Evolutionary conservation across 2,888 invertebrate genomes (phyloP), one percentile per base, ranked within the genome.

Genomic region (Eueremaeus valkanovi): DNA sequence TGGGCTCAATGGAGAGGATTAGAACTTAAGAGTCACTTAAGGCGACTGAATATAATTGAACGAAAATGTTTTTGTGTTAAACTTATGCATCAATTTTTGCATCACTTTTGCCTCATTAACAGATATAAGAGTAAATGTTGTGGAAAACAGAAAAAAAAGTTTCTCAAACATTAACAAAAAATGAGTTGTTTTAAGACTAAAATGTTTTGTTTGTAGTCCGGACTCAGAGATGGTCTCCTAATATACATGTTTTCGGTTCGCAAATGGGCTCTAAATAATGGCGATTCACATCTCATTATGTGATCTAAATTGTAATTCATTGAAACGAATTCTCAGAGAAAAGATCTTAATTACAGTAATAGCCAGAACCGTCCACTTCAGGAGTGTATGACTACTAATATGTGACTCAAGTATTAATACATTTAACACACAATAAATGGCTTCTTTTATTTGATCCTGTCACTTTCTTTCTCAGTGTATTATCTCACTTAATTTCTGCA

Each of bases 61-160:
- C 5, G 21, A 29, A 58, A 58, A 27, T 3, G 11, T 13, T 58
- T 58, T 27, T 58, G 24, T 58, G 21, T 58, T n/a, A 49, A 58
- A 58, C 58, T 58, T 58, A 27, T 58, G 58, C 58, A 58, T 58
- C 58, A 58, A 58, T 58, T 58, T 58, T 58, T 58, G 58, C 58
- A 58, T 58, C 58, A 58, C 27, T 58, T 58, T 58, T 58, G 58
- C 58, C 24, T 58, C 58, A 58, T 58, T 58, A 8, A 58, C 58
- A 29, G 29, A 3, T 9, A 24, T 24, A 5, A 24, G 58, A 58
- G 58, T 58, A 58, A 58, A 58, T 58, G 58, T 58, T 58, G 58
- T 16, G 29, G 58, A 58, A 58, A 58, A 24, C 21, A n/a, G 21
- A 58, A 24, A 27, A 29, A 51, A 51, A 51, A 51, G n/a, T n/a